These are phyloP conservation scores for Octomys mimax DNA, from an alignment of 2,797 vertebrate species.

Conservation along the genomic window DNA sequence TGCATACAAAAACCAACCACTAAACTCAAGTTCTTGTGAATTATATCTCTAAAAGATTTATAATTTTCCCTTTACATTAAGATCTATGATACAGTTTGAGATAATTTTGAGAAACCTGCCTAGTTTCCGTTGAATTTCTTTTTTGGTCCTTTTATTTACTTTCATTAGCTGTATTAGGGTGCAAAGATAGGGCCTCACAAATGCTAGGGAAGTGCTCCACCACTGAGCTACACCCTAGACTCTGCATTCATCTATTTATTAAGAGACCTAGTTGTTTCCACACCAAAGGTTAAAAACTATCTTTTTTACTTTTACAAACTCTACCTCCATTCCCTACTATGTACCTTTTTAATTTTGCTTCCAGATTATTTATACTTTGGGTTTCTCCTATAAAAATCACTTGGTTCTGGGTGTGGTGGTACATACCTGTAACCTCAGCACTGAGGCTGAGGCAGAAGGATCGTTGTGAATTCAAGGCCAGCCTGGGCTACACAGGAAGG, in stretches of 20 bases:
- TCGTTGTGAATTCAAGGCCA: background rate
- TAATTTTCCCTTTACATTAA: background rate
- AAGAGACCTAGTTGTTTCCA: background rate
- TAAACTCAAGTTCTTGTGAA: background rate
- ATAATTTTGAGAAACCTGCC: background rate
- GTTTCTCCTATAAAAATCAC: background rate
- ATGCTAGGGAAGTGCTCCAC: background rate
- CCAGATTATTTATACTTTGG: background rate
- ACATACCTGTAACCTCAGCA: background rate
- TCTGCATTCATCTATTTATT: background rate
- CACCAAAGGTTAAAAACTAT: background rate
- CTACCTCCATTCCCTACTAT: background rate
- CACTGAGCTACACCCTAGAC: background rate
- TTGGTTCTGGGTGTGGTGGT: background rate
- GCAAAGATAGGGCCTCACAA: background rate
- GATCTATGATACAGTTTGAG: background rate
- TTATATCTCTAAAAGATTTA: constrained; percentile 27
- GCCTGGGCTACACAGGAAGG: background rate
- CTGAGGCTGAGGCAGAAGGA: background rate
- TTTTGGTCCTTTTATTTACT: background rate
- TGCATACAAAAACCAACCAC: background rate
- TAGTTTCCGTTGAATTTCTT: background rate
- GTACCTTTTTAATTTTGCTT: background rate
- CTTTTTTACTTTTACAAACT: background rate
- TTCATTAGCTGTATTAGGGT: background rate